Base-by-base conservation (phyloP, 2,113 vertebrate genomes). In the Poeciliopsis occidentalis region DNA sequence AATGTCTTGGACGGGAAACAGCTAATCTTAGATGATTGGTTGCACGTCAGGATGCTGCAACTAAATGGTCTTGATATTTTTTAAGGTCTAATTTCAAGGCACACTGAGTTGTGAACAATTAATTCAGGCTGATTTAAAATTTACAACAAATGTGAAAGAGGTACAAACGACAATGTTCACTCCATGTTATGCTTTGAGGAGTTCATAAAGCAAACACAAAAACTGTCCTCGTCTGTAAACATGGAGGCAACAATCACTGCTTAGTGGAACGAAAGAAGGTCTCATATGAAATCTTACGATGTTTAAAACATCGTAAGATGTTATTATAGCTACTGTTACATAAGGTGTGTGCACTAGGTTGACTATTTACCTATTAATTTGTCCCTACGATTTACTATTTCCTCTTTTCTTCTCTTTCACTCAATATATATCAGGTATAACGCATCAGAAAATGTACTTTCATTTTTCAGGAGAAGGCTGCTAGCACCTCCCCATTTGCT, bases 21-120 rank as follows among this genome's bases (percentile, higher is more conserved):
- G 82, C 79, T 93, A 89, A 87, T 93, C 87, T 89, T 69, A 81
- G 81, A 72, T 90, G 34, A 92, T 75, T 82, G 76, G 75, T 69
- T 69, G 78, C 72, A 88, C 64, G 69, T 47, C 68, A 68, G 29
- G 37, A 41, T 73, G 71, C 81, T 84, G 34, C 72, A 39, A 8
- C 63, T 69, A 63, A 69, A 72, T 68, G 78, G 68, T 75, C 44
- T 47, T 19, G 17, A 6, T 47, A 47, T 1, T 5, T 47, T 15
- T 47, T 80, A 75, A 73, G 39, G 60, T 31, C 22, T 64, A 74
- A 47, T 73, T 71, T 41, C 67, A 44, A 71, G 78, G 79, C 62
- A 76, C 74, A 82, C 67, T 60, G 41, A 32, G 27, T 60, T 67
- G 17, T 75, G 65, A 77, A 79, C 81, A 81, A 87, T 79, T 54